phyloP scores from a whole-genome alignment of 2,113 vertebrate genomes.

The Girardinichthys multiradiatus region DNA sequence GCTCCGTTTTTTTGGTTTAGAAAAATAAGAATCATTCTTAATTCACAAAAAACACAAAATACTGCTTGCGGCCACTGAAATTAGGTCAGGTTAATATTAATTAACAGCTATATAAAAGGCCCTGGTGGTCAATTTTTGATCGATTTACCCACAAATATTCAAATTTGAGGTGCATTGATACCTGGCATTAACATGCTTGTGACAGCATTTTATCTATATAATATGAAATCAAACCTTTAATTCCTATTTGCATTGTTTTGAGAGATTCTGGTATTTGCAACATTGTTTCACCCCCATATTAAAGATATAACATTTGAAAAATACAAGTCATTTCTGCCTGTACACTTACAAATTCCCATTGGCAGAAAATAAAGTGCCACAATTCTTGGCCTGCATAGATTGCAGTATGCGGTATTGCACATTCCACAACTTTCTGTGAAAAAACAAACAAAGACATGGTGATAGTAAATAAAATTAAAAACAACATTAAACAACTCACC shows the following conservation, averaged over 20 bases:
- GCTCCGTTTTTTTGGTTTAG: slow-evolving; percentile 80
- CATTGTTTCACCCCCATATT: slow-evolving; percentile 76
- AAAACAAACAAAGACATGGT: slow-evolving; percentile 52
- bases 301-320: slow-evolving; percentile 83
- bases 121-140: slow-evolving; percentile 72
- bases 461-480: slow-evolving; percentile 30
- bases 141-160: slow-evolving; percentile 56
- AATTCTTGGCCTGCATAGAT: slow-evolving; percentile 86
- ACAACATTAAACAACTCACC: slow-evolving; percentile 35
- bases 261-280: slow-evolving; percentile 72
- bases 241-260: slow-evolving; percentile 67
- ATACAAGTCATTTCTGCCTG: slow-evolving; percentile 82
- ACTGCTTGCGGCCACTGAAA: slow-evolving; percentile 69
- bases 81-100: slow-evolving; percentile 54
- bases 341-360: slow-evolving; percentile 81
- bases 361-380: slow-evolving; percentile 84
- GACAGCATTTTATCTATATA: slow-evolving; percentile 48
- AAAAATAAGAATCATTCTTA: slow-evolving; percentile 84
- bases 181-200: slow-evolving; percentile 50
- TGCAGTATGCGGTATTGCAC: slow-evolving; percentile 84
- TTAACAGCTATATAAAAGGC: slow-evolving; percentile 77
- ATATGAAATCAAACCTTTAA: slow-evolving; percentile 65
- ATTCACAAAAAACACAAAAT: slow-evolving; percentile 80
- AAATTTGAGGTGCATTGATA: slow-evolving; percentile 64
- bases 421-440: slow-evolving; percentile 73